Percentiles rank a stretch among this genome's conserved stretches.
phyloP scores from a whole-genome alignment of 2,888 invertebrate species.

The Punctoribates punctum region DNA sequence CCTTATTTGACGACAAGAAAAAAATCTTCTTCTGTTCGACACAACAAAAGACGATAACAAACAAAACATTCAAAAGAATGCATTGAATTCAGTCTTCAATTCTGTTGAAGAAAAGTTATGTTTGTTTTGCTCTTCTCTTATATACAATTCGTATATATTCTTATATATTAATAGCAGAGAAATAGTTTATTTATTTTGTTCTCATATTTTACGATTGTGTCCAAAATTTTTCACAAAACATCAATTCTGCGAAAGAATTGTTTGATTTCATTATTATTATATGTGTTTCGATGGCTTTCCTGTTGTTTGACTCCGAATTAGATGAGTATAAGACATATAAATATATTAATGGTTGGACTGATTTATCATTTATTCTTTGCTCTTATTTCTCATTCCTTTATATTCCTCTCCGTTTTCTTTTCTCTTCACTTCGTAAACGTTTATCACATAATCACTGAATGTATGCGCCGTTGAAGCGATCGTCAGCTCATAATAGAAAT shows the following conservation, averaged over 20 bases:
- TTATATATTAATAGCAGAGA: neutral
- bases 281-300: conserved; percentile 4
- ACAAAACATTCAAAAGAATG: no score
- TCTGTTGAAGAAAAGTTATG: no score
- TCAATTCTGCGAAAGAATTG: conserved; percentile 6
- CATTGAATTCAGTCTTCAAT: no score
- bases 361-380: conserved; percentile 17
- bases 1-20: no score
- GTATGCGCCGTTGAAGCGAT: neutral
- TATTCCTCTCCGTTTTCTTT: neutral
- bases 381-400: neutral
- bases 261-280: neutral
- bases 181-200: neutral
- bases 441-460: neutral
- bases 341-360: neutral
- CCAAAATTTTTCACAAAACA: neutral
- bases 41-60: no score
- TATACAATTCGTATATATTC: neutral
- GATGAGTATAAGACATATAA: neutral
- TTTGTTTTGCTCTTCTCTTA: no score
- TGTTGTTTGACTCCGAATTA: neutral
- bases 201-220: neutral
- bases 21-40: no score
- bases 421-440: neutral
- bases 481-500: conserved; percentile 8